Evolutionary conservation across 2,113 vertebrate species (phyloP), one percentile per base, ranked within the genome.

Genomic region (Gasterosteus nipponicus): DNA sequence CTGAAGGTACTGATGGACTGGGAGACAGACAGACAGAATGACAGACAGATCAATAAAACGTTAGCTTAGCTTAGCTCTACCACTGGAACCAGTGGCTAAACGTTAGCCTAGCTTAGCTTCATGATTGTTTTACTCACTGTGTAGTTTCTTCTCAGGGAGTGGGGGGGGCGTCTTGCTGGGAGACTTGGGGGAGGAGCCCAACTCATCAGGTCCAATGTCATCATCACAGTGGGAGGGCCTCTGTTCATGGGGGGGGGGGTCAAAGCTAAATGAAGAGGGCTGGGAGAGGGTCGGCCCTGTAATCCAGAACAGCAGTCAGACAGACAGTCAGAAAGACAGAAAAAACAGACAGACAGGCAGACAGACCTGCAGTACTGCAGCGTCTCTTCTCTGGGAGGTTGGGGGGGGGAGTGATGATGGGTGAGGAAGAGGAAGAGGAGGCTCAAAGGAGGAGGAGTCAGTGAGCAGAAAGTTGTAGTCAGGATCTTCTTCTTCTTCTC

Each of bases 1-100:
- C 93, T 97, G 96, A 91, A 99, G 96, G 82, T 99, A 99, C 5
- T 97, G 93, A 86, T 94, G 91, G 93, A 99, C 97, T 99, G 95
- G 95, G 3, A 26, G 4, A 68, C 26, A 71, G 19, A 44, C 26
- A 26, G 7, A 57, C 2, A 29, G 38, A 67, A 1, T 7, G 46
- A 51, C 47, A 51, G 11, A 72, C 39, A 42, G 39, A 0, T 22
- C 47, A 51, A 19, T 18, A 16, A 47, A 47, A 4, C 6, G 16
- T 18, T 47, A 47, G 46, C 16, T 3, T 18, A 47, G 46, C 46
- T 47, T 18, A 18, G 46, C 16, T 6, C 46, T 16, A 47, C 16
- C 16, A 47, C 46, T 47, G 46, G 46, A 42, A 18, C 5, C 16
- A 47, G 46, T 5, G 46, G 16, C 7, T 18, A 49, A 49, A 6